Conservation (phyloP, 2,113 vertebrate species). For the Circaetus cinerascens region DNA sequence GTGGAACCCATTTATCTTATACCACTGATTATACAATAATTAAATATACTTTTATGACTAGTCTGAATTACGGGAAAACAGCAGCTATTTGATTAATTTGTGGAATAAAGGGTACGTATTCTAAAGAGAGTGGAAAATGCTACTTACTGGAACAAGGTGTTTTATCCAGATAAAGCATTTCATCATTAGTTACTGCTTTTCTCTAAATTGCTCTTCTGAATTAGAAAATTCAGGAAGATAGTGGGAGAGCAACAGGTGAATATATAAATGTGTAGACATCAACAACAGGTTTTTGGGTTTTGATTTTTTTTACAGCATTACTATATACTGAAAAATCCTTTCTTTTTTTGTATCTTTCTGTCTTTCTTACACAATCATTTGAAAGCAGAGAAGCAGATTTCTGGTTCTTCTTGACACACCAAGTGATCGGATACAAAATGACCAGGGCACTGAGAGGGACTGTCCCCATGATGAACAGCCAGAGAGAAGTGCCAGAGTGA, state of each 20-base stretch:
- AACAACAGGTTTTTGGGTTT: background rate
- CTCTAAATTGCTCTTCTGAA: background rate
- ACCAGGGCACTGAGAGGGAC: background rate
- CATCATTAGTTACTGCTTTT: constrained; percentile 1
- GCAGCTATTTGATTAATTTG: constrained; percentile 4
- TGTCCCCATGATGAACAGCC: background rate
- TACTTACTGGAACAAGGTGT: constrained; percentile 8
- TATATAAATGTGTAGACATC: background rate
- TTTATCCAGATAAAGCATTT: constrained; percentile 26
- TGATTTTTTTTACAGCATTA: background rate
- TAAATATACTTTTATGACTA: constrained; percentile 7
- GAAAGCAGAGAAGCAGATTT: background rate
- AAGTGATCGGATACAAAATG: background rate
- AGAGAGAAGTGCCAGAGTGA: background rate
- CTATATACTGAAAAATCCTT: background rate
- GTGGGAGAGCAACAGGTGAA: background rate
- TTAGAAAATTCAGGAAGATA: constrained; percentile 21
- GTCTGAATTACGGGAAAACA: constrained; percentile 19
- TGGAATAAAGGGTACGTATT: background rate
- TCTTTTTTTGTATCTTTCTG: background rate
- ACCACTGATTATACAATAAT: constrained; percentile 29
- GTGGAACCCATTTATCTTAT: constrained; percentile 13
- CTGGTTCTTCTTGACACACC: background rate
- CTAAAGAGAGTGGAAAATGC: constrained; percentile 6
- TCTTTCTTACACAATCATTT: background rate